Conservation (phyloP, 1,140 invertebrate species). For the Drosophila novamexicana region DNA sequence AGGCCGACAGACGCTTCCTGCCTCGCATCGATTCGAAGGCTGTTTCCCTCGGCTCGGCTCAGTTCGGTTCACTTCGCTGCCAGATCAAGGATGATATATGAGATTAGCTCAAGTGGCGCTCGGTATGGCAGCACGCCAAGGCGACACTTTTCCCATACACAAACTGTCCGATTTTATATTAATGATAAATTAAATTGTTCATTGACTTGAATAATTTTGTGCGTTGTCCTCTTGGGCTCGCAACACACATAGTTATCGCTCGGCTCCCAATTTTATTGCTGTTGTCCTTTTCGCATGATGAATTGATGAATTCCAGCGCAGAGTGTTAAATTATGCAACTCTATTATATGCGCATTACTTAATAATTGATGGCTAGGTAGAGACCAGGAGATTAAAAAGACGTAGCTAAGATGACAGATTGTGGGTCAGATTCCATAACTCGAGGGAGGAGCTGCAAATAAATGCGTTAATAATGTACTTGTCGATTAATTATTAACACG, state of each 20-base stretch:
- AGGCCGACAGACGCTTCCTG: constrained; percentile 27
- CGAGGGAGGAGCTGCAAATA: neutral
- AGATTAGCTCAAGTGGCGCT: constrained; percentile 77
- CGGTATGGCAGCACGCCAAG: constrained; percentile 75
- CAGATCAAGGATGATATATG: constrained; percentile 75
- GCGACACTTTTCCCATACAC: constrained; percentile 61
- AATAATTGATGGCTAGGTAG: constrained; percentile 64
- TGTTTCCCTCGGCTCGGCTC: constrained; percentile 14
- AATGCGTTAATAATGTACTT: constrained; percentile 5
- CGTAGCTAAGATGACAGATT: constrained; percentile 5
- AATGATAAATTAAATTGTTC: constrained; percentile 83
- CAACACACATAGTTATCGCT: constrained; percentile 50
- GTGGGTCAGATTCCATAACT: neutral
- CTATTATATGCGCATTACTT: constrained; percentile 71
- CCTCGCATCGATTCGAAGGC: constrained; percentile 5
- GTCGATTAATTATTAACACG: constrained; percentile 6
- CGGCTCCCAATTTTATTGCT: neutral
- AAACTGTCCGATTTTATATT: constrained; percentile 80
- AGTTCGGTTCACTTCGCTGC: constrained; percentile 34
- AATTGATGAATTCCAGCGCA: constrained; percentile 64
- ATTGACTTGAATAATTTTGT: constrained; percentile 83
- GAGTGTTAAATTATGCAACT: constrained; percentile 66
- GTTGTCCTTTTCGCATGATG: constrained; percentile 53
- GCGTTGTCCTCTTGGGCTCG: constrained; percentile 65
- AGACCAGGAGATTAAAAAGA: constrained; percentile 1